These are phyloP conservation scores for Calyptommatus sinebrachiatus DNA, from an alignment of 2,113 vertebrate species.

Conservation along the genomic window DNA sequence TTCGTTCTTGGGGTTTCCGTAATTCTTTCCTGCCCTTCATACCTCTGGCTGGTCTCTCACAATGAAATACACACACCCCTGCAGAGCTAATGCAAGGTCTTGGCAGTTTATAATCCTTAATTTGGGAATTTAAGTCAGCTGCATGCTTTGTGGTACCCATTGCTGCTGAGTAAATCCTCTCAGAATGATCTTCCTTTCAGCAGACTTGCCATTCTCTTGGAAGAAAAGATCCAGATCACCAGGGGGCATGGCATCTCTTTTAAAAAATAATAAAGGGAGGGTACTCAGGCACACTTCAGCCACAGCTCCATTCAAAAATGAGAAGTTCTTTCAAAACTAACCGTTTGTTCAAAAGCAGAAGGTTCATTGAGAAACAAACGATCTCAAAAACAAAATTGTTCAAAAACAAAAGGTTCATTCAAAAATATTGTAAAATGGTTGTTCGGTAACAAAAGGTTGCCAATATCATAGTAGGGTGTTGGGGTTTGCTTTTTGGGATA, in stretches of 20 bases:
- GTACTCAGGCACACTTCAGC: not conserved
- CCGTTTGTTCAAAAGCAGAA: too few relatives aligned
- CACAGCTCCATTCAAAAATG: not conserved
- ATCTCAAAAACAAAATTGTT: too few relatives aligned
- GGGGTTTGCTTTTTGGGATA: too few relatives aligned
- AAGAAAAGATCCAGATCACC: not conserved
- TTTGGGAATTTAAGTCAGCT: not conserved
- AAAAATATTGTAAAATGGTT: too few relatives aligned
- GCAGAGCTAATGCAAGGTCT: slow-evolving; percentile 1
- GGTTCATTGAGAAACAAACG: too few relatives aligned
- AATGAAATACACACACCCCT: not conserved
- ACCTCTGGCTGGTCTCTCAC: not conserved
- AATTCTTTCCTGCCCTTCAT: not conserved
- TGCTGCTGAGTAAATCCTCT: not conserved
- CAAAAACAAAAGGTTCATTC: too few relatives aligned
- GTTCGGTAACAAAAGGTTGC: too few relatives aligned
- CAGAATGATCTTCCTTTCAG: not conserved
- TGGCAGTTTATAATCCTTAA: not conserved
- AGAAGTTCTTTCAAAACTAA: too few relatives aligned
- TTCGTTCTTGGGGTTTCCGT: not conserved
- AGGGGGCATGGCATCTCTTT: not conserved
- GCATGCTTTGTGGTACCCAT: not conserved
- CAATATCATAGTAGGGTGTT: too few relatives aligned
- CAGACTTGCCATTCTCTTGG: not conserved
- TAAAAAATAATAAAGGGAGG: too few relatives aligned